phyloP scores from a whole-genome alignment of 2,888 invertebrate species.

The Phyllotreta striolata region DNA sequence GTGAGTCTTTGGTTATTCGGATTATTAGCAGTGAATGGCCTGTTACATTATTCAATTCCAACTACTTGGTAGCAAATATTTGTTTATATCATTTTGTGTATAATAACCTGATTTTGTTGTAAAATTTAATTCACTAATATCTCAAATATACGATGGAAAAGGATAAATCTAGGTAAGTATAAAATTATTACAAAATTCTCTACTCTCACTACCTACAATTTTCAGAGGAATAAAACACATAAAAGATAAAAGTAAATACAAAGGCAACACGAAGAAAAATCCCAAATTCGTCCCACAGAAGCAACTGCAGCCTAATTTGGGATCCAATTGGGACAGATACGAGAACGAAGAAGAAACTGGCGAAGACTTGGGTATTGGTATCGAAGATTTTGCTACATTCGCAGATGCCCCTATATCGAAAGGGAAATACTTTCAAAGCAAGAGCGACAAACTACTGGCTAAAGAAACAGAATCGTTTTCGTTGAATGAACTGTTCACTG shows the following conservation, averaged over 20 bases:
- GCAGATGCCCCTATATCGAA: conserved; percentile 29
- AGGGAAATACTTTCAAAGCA: conserved; percentile 41
- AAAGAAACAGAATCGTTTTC: conserved; percentile 29
- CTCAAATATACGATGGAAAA: conserved; percentile 30
- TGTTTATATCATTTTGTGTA: too few species aligned
- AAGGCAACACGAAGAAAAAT: conserved; percentile 42
- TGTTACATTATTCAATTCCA: too few species aligned
- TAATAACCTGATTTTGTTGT: neutral
- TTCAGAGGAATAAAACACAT: conserved; percentile 42
- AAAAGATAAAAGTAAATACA: conserved; percentile 43
- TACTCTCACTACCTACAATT: neutral
- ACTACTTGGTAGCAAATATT: too few species aligned
- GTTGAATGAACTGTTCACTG: conserved; percentile 34
- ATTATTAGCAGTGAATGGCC: too few species aligned
- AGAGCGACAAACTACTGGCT: conserved; percentile 35
- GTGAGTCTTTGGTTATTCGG: too few species aligned
- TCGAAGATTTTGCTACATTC: conserved; percentile 24
- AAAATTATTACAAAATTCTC: too few species aligned
- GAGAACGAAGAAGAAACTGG: conserved; percentile 29
- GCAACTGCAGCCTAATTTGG: conserved; percentile 30
- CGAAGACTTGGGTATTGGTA: neutral
- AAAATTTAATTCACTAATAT: neutral
- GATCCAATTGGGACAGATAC: conserved; percentile 44
- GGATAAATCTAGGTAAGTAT: conserved; percentile 34
- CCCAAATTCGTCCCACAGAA: conserved; percentile 39